A percentile compares a stretch with the other conserved stretches of the same genome.
Evolutionary conservation across 2,888 invertebrate species (phyloP).

Genomic region (Nasonia oneida): DNA sequence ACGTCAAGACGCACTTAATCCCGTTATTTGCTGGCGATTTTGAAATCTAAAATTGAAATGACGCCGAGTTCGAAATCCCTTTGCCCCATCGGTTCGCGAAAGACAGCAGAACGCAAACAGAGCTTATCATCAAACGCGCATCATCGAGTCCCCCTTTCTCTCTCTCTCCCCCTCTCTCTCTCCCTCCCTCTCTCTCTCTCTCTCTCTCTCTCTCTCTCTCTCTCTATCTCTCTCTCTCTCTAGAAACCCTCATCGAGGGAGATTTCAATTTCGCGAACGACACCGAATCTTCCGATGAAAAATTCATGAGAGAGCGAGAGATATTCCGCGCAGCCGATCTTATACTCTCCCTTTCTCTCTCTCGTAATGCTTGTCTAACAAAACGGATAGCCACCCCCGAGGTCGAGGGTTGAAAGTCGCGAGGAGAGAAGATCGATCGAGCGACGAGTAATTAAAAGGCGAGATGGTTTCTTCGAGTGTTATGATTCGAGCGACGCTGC

Average conservation of each 20-base stretch:
- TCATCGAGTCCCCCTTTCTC: neutral
- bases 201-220: neutral
- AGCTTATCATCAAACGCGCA: neutral
- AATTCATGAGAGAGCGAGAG: slow-evolving; percentile 56
- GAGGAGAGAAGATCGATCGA: slow-evolving; percentile 18
- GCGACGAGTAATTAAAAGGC: neutral
- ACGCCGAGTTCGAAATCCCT: neutral
- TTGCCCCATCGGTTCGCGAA: neutral
- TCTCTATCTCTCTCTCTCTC: neutral
- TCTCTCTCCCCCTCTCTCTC: too few species aligned
- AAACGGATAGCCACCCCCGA: slow-evolving; percentile 55
- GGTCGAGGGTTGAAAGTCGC: neutral
- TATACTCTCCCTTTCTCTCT: neutral
- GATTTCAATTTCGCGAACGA: slow-evolving; percentile 19
- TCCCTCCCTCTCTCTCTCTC: neutral
- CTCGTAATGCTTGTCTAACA: slow-evolving; percentile 57
- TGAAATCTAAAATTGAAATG: neutral
- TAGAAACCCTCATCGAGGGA: neutral
- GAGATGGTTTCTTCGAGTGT: neutral
- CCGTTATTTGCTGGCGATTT: neutral
- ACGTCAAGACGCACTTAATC: neutral
- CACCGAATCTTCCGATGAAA: slow-evolving; percentile 45
- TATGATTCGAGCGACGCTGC: neutral
- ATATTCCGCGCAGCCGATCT: slow-evolving; percentile 13
- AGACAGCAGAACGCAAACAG: neutral